These are phyloP conservation scores for Xanthia icteritia DNA, from an alignment of 2,888 invertebrate genomes.

Conservation along the genomic window DNA sequence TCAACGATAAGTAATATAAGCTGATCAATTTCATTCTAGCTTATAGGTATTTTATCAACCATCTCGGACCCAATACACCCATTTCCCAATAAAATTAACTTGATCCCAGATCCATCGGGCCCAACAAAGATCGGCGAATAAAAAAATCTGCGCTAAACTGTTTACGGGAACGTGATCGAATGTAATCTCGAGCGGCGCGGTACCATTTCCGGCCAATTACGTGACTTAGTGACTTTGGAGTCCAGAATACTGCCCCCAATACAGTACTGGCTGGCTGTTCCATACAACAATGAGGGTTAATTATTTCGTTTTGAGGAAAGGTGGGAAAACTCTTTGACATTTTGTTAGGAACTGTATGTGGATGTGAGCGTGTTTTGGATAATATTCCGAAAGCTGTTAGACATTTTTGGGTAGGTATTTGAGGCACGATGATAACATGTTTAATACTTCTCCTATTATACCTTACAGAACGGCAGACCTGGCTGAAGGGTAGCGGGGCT, in stretches of 20 bases:
- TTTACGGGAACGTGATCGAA: constrained; percentile 84
- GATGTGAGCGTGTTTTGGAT: background rate
- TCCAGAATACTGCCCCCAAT: constrained; percentile 72
- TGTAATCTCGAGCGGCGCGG: constrained; percentile 80
- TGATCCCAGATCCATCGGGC: constrained; percentile 61
- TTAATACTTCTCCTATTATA: too few species aligned
- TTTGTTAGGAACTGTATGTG: constrained; percentile 20
- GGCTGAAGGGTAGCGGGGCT: too few species aligned
- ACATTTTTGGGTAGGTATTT: too few species aligned
- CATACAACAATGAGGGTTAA: constrained; percentile 70
- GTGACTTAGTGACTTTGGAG: constrained; percentile 79
- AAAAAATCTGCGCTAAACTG: constrained; percentile 83
- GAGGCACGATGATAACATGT: too few species aligned
- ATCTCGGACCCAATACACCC: constrained; percentile 38
- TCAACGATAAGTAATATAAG: background rate
- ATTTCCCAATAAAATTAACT: constrained; percentile 62
- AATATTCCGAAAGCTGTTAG: too few species aligned
- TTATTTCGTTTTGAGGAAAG: constrained; percentile 70
- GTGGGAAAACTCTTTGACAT: constrained; percentile 55
- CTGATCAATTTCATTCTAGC: background rate
- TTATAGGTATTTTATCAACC: background rate
- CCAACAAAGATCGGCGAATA: constrained; percentile 73
- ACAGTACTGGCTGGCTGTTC: constrained; percentile 59
- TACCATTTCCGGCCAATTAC: constrained; percentile 85
- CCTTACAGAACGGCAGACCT: too few species aligned